Base-by-base conservation (phyloP, 2,113 vertebrate genomes). In the Oreochromis spilurus region DNA sequence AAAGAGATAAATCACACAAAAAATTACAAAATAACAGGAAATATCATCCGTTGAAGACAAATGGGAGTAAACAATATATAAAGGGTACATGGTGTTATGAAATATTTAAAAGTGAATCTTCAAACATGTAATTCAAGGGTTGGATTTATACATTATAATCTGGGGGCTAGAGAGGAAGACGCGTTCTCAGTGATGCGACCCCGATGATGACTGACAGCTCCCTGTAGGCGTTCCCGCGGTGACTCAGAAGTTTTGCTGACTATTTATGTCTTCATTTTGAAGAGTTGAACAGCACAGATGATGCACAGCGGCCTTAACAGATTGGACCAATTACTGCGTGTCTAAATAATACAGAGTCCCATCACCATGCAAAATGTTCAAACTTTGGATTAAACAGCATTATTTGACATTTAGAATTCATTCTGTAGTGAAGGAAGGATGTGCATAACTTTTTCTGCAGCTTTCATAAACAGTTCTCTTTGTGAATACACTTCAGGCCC, bases 181-280 rank as follows among this genome's bases (percentile, higher is more conserved):
- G 19, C 60, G 85, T n/a, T 86, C 21, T 62, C 45, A 19, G 48
- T 34, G 67, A 87, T 70, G 67, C 2, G 9, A 80, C 62, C 81
- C 65, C 77, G 83, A 81, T 38, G 81, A 58, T 91, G 92, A 93
- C 54, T 91, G 92, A 90, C 91, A 86, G 84, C 77, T 84, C 58
- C 70, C 77, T 85, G 86, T 77, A 79, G 87, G 84, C 24, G 40
- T 78, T 83, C 50, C 91, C 82, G 36, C 26, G 1, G 53, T 89
- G 88, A 93, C 79, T 92, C 83, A 90, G 16, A 55, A 9, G 57
- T 83, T 83, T 91, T 43, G 21, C 45, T 17, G 45, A 53, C 54
- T 90, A 26, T 89, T 83, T 79, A 48, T 87, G 58, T 70, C 77
- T 81, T 52, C 57, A 36, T 60, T 80, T 79, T 21, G 77, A 50